These are phyloP conservation scores for Phaenicophaeus curvirostris DNA, from an alignment of 2,797 vertebrate genomes.

Conservation along the genomic window DNA sequence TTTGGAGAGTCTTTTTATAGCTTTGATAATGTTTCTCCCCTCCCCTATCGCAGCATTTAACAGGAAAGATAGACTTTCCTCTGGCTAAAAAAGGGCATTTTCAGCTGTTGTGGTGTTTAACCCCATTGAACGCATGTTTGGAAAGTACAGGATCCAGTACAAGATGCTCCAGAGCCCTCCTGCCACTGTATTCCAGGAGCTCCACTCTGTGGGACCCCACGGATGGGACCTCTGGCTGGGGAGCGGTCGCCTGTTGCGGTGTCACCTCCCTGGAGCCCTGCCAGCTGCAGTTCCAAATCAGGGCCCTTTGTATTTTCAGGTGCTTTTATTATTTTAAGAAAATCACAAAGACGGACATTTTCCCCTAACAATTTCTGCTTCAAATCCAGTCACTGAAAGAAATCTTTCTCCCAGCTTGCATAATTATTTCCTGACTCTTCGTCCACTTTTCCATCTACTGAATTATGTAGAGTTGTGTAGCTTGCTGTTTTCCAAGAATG, in stretches of 20 bases:
- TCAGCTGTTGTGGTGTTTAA: background rate
- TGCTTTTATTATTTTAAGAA: background rate
- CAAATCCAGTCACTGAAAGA: background rate
- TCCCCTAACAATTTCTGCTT: background rate
- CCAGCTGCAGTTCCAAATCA: background rate
- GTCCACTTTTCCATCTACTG: constrained; percentile 44
- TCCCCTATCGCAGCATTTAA: background rate
- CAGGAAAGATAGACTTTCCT: background rate
- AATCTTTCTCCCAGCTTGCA: background rate
- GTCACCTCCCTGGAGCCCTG: background rate
- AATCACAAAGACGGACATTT: background rate
- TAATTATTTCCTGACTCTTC: constrained; percentile 62
- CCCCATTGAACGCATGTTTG: background rate
- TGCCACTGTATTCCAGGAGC: background rate
- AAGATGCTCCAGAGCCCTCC: background rate
- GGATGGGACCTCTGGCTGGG: rapidly evolving
- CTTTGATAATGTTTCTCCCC: constrained; percentile 7
- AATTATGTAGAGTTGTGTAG: constrained; percentile 62
- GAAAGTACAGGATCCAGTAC: background rate
- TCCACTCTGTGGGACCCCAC: background rate
- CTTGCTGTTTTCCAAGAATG: constrained; percentile 67
- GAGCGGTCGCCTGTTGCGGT: background rate
- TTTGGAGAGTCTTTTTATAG: constrained; percentile 54
- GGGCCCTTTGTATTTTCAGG: background rate
- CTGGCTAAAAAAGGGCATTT: constrained; percentile 16